Evolutionary conservation across 2,888 invertebrate genomes (phyloP).

Genomic region (Chalcosyrphus nemorum): DNA sequence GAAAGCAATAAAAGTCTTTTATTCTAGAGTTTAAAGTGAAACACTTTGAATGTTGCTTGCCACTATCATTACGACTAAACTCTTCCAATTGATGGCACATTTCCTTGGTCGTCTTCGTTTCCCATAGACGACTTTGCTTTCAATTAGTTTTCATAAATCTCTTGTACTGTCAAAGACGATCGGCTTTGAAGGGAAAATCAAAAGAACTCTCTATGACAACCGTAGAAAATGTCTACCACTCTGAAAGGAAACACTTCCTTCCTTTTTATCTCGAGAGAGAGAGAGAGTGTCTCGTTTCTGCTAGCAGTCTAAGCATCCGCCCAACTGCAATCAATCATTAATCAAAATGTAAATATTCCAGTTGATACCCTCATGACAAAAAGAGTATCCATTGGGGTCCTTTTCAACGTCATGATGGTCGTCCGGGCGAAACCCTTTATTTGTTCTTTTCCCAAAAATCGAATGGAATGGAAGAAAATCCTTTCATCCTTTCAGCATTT

Average conservation of each 20-base stretch:
- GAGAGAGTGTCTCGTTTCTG: not conserved
- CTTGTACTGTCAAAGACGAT: too few relatives aligned
- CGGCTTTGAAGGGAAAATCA: too few relatives aligned
- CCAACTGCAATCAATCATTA: slow-evolving; percentile 65
- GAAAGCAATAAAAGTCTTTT: too few relatives aligned
- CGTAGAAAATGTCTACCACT: not conserved
- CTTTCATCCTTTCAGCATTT: slow-evolving; percentile 63
- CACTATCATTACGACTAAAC: too few relatives aligned
- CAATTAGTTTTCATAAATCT: too few relatives aligned
- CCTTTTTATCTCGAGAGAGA: slow-evolving; percentile 14
- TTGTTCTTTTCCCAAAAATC: slow-evolving; percentile 54
- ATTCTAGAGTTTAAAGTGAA: too few relatives aligned
- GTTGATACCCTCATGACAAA: slow-evolving; percentile 66
- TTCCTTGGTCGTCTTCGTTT: too few relatives aligned
- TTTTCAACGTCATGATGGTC: slow-evolving; percentile 38
- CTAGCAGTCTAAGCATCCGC: not conserved
- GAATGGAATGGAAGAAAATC: slow-evolving; percentile 55
- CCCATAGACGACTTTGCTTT: too few relatives aligned
- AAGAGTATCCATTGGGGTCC: slow-evolving; percentile 59
- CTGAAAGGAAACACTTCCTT: slow-evolving; percentile 19
- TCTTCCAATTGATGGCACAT: too few relatives aligned
- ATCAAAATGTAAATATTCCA: slow-evolving; percentile 65
- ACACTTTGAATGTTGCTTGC: too few relatives aligned
- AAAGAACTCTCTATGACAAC: slow-evolving; percentile 22
- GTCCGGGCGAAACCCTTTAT: slow-evolving; percentile 38